These are phyloP conservation scores for Theristicus caerulescens DNA, from an alignment of 2,113 vertebrate genomes.

Conservation along the genomic window DNA sequence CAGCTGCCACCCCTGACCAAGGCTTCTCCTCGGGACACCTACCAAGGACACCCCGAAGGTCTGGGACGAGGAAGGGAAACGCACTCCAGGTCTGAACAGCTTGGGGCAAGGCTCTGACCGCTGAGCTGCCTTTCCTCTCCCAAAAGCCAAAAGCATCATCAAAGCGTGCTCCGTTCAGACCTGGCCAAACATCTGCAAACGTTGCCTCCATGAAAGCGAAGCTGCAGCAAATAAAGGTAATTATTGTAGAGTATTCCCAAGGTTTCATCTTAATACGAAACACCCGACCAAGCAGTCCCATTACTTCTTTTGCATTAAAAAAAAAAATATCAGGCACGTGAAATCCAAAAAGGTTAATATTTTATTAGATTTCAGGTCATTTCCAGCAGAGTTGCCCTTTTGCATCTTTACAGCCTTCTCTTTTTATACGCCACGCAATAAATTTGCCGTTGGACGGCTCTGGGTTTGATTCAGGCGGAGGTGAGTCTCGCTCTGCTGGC, in stretches of 20 bases:
- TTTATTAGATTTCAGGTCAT: background rate
- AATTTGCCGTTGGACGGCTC: background rate
- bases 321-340: too few species aligned
- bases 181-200: background rate
- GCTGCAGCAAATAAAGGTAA: background rate
- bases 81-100: background rate
- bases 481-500: background rate
- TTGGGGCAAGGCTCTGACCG: background rate
- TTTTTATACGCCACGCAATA: background rate
- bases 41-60: background rate
- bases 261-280: background rate
- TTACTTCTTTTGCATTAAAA: background rate
- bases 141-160: background rate
- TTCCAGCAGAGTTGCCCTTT: background rate
- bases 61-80: background rate
- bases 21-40: background rate
- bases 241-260: background rate
- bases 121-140: background rate
- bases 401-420: background rate
- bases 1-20: background rate
- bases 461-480: background rate
- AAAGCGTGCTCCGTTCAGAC: too few species aligned
- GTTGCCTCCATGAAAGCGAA: background rate
- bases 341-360: background rate
- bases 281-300: rapidly evolving